Base-by-base conservation (phyloP, 1,140 invertebrate genomes). In the Tetramorium alpestre region DNA sequence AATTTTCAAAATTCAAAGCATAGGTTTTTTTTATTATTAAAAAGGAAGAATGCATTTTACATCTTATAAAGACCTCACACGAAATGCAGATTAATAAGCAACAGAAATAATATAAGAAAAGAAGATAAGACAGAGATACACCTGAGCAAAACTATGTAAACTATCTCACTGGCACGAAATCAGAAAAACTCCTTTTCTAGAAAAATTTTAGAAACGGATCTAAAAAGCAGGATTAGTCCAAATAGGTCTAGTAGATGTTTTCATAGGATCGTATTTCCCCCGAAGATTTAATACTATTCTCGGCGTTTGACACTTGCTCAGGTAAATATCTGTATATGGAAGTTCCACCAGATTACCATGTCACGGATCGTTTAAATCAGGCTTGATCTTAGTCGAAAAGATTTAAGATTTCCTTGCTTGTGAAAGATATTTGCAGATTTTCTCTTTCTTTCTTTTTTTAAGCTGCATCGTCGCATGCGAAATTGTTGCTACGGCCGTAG, bases 251-350 rank as follows among this genome's bases (percentile, higher is more conserved):
- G 33, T 33, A 33, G 33, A n/a, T 80, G 33, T 81, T 81, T 81
- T 69, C 77, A 41, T 69, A 81, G 77, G 77, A 56, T 51, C 41
- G 41, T 49, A 25, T 69, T 54, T 41, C 41, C 47, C 56, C 25
- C 18, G 3, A 16, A 16, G 18, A 4, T 22, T 47, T 33, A 80
- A 18, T 25, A 33, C 41, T 51, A 69, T 13, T 69, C 33, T 41
- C n/a, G 56, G 4, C 18, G 10, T 49, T 69, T 13, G 47, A 51
- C 47, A 38, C 8, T 81, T 18, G 28, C 5, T 67, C 33, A 54
- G 47, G 41, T 25, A 80, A 33, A 33, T 33, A 33, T 4, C 33
- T 67, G 67, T 11, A 38, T 4, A 13, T 11, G 18, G 13, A 22
- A 22, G n/a, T 18, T 56, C 4, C n/a, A 7, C 3, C 33, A 41